Percentiles rank a stretch among this genome's conserved stretches.
Conservation (phyloP, 2,113 vertebrate species). For the Cynopterus brachyotis region DNA sequence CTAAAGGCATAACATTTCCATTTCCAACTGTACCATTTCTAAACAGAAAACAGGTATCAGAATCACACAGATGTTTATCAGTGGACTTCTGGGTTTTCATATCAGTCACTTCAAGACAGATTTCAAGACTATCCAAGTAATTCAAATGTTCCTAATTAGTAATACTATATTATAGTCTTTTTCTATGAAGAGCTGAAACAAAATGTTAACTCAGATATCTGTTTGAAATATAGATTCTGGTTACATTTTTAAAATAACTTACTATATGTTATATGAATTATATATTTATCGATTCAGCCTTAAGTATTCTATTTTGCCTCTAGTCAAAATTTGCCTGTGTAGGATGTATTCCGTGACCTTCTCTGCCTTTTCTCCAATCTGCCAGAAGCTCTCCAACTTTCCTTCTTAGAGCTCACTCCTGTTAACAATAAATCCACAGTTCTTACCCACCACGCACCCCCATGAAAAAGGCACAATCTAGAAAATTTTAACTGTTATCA, state of each 20-base stretch:
- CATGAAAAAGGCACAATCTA: background rate
- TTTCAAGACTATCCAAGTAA: background rate
- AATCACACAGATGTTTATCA: background rate
- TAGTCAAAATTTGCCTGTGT: background rate
- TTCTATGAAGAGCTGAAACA: background rate
- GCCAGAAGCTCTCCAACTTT: slow-evolving; percentile 31
- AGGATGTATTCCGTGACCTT: background rate
- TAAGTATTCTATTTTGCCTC: background rate
- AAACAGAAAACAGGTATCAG: background rate
- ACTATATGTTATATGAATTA: background rate
- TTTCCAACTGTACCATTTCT: background rate
- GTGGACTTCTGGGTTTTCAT: background rate
- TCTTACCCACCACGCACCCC: background rate
- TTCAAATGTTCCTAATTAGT: slow-evolving; percentile 19
- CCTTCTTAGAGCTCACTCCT: slow-evolving; percentile 3
- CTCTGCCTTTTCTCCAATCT: background rate
- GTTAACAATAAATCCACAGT: slow-evolving; percentile 30
- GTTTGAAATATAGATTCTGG: background rate
- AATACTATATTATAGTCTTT: background rate
- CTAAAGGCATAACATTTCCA: background rate
- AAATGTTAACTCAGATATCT: background rate
- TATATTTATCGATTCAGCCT: background rate
- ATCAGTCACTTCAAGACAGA: background rate
- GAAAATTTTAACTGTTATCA: slow-evolving; percentile 22
- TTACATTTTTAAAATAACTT: background rate